phyloP scores from a whole-genome alignment of 2,797 vertebrate species.

The Xerus rutilus region DNA sequence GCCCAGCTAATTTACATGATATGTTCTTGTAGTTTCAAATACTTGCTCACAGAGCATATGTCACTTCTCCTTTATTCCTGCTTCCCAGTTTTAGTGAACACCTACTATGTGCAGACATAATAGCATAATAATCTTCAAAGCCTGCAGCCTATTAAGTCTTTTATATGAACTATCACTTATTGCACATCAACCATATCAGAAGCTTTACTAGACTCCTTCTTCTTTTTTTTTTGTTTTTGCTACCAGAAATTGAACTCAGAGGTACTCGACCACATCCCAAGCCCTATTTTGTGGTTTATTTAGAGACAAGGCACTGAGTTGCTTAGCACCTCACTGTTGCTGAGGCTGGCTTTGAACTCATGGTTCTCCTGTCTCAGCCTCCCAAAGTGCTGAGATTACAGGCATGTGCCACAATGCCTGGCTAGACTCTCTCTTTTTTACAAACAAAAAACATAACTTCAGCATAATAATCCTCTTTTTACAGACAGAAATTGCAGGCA shows the following conservation, averaged over 20 bases:
- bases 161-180: neutral
- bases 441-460: conserved; percentile 1
- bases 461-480: neutral
- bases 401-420: no score
- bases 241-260: no score
- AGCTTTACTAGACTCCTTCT: neutral
- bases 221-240: neutral
- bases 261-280: no score
- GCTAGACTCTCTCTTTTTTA: neutral
- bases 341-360: no score
- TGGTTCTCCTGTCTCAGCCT: no score
- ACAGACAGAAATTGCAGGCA: neutral
- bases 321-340: no score
- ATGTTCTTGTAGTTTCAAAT: neutral
- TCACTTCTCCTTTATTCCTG: neutral
- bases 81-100: neutral
- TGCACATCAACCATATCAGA: neutral
- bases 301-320: no score
- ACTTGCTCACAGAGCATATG: neutral
- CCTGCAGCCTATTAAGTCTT: neutral
- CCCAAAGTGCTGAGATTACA: no score
- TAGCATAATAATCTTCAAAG: neutral
- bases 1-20: neutral
- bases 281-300: no score
- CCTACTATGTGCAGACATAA: neutral